These are phyloP conservation scores for Caenorhabditis becei DNA, from an alignment of 2,888 invertebrate species.

Conservation along the genomic window DNA sequence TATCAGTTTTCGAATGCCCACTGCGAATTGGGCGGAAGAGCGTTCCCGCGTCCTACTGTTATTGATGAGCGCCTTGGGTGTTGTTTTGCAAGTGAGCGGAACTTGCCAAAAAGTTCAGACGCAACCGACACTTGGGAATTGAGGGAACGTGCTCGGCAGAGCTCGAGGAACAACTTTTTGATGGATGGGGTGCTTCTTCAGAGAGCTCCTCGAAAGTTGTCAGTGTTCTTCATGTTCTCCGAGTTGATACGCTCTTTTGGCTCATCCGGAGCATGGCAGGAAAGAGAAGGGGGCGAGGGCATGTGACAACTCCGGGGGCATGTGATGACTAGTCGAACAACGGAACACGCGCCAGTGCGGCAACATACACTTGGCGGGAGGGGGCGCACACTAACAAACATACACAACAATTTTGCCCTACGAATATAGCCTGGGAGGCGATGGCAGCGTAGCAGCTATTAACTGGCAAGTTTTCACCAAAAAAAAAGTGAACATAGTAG, in stretches of 20 bases:
- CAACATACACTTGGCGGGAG: constrained; percentile 28
- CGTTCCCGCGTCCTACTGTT: constrained; percentile 35
- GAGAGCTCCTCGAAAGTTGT: constrained; percentile 4
- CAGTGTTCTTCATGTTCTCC: constrained; percentile 41
- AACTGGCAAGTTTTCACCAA: constrained; percentile 42
- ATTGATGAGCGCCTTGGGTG: constrained; percentile 43
- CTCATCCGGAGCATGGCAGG: constrained; percentile 38
- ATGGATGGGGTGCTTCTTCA: constrained; percentile 38
- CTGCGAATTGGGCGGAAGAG: not conserved
- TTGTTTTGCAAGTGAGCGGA: constrained; percentile 37
- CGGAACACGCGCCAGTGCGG: constrained; percentile 51
- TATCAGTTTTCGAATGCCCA: not conserved
- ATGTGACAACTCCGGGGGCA: constrained; percentile 60
- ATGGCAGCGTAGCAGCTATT: constrained; percentile 23
- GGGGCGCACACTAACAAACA: constrained; percentile 38
- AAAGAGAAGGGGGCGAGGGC: constrained; percentile 46
- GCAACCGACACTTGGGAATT: constrained; percentile 32
- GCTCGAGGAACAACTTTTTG: constrained; percentile 54
- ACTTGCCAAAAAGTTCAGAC: constrained; percentile 48
- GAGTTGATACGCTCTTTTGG: constrained; percentile 36
- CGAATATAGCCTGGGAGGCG: constrained; percentile 18
- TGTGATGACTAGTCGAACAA: constrained; percentile 62
- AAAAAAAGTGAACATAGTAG: constrained; percentile 39
- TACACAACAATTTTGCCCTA: constrained; percentile 35
- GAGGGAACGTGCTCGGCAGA: constrained; percentile 40